Percentiles rank a stretch among this genome's conserved stretches.
These are phyloP conservation scores for Uloborus plumipes DNA, from an alignment of 2,888 invertebrate genomes.

Conservation along the genomic window DNA sequence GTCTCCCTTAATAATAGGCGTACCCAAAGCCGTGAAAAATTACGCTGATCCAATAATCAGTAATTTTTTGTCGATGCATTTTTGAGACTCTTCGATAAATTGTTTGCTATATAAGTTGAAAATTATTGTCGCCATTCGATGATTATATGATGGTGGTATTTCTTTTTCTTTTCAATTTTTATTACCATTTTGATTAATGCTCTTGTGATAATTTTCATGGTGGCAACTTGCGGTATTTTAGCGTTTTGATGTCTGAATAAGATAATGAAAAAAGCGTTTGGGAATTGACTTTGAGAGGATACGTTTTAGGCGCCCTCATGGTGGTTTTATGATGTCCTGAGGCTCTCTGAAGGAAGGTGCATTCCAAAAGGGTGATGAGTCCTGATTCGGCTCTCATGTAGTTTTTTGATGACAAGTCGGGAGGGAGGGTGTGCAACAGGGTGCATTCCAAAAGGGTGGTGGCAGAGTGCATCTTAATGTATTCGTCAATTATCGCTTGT, in stretches of 20 bases:
- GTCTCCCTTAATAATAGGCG: conserved; percentile 49
- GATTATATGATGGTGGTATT: conserved; percentile 8
- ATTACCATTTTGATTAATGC: conserved; percentile 29
- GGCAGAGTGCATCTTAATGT: conserved; percentile 2
- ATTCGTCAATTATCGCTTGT: not conserved
- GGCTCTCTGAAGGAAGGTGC: too few species aligned
- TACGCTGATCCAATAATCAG: conserved; percentile 24
- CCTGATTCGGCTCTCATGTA: not conserved
- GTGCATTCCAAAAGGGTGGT: conserved; percentile 3
- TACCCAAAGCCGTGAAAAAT: conserved; percentile 56
- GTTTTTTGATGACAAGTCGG: not conserved
- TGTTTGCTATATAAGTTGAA: conserved; percentile 42
- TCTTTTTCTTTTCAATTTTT: conserved; percentile 20
- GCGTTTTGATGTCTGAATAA: conserved; percentile 51
- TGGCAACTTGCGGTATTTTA: conserved; percentile 27
- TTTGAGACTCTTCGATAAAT: conserved; percentile 13
- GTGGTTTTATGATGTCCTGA: too few species aligned
- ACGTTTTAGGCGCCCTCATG: too few species aligned
- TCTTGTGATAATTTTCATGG: conserved; percentile 32
- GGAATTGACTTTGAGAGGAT: too few species aligned
- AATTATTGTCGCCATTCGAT: conserved; percentile 40
- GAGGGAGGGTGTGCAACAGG: not conserved
- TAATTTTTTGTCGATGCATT: not conserved
- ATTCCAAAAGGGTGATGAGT: too few species aligned
- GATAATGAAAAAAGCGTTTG: conserved; percentile 24